These are phyloP conservation scores for Aelia acuminata DNA, from an alignment of 2,888 invertebrate species.

Conservation along the genomic window DNA sequence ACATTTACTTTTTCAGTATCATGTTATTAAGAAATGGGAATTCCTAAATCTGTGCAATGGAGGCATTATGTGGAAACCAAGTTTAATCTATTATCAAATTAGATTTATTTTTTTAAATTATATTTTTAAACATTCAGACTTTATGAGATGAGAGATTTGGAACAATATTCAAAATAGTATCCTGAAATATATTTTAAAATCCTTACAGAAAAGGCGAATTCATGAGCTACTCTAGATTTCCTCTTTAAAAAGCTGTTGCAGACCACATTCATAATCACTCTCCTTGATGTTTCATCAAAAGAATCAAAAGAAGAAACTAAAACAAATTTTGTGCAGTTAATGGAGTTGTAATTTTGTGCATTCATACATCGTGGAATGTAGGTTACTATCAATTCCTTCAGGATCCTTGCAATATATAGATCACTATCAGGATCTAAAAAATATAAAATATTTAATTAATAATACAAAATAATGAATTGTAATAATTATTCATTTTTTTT, in stretches of 20 bases:
- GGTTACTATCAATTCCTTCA: conserved; percentile 65
- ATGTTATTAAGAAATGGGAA: no score
- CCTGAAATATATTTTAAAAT: no score
- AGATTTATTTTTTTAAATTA: no score
- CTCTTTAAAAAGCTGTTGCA: conserved; percentile 65
- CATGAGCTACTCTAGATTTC: conserved; percentile 66
- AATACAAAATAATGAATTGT: neutral
- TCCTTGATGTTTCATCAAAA: conserved; percentile 62
- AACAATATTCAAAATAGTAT: no score
- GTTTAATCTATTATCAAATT: no score
- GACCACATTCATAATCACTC: conserved; percentile 66
- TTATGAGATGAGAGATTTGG: no score
- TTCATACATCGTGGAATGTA: conserved; percentile 67
- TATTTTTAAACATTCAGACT: no score
- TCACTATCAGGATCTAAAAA: conserved; percentile 65
- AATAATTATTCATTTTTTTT: neutral
- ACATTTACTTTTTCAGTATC: no score
- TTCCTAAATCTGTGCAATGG: no score
- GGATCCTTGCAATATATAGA: conserved; percentile 64
- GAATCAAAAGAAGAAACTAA: conserved; percentile 54
- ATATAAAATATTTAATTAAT: neutral
- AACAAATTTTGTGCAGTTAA: conserved; percentile 59
- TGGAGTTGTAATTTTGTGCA: conserved; percentile 62
- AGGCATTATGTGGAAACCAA: no score
- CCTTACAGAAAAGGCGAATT: conserved; percentile 66